Percentiles rank a stretch among this genome's conserved stretches.
Conservation (phyloP, 2,113 vertebrate species). For the Indri indri region DNA sequence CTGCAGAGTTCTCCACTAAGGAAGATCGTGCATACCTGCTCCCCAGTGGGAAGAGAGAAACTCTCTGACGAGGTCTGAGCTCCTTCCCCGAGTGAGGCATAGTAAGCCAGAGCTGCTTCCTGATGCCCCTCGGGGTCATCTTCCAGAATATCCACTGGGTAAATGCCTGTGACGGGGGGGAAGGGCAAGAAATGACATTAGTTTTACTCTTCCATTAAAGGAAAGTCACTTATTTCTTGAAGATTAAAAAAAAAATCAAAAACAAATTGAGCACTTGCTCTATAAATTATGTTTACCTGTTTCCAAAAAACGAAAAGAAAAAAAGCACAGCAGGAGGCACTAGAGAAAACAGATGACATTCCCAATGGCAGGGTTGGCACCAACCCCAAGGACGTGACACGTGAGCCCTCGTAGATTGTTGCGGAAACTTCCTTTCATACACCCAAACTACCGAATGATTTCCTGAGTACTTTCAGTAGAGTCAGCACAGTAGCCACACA, state of each 20-base stretch:
- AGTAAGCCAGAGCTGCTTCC: conserved; percentile 72
- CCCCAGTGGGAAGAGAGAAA: conserved; percentile 73
- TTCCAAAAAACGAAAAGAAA: not conserved
- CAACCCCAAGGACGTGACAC: not conserved
- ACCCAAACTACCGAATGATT: not conserved
- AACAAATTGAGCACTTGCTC: not conserved
- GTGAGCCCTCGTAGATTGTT: not conserved
- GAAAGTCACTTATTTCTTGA: not conserved
- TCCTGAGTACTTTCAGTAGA: not conserved
- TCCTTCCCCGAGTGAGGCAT: conserved; percentile 60
- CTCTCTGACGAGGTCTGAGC: not conserved
- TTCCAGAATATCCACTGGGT: conserved; percentile 80
- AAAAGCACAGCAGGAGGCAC: not conserved
- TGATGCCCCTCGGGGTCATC: conserved; percentile 66
- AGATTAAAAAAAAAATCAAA: not conserved
- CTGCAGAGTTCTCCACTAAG: not conserved
- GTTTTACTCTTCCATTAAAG: not conserved
- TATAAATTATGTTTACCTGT: not conserved
- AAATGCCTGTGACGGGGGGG: conserved; percentile 51
- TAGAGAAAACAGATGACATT: not conserved
- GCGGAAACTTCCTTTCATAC: not conserved
- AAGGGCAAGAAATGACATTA: not conserved
- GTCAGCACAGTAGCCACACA: accelerated
- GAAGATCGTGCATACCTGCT: conserved; percentile 75
- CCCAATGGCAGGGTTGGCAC: not conserved